Evolutionary conservation across 2,888 invertebrate species (phyloP).

Genomic region (Trichacis sp.): DNA sequence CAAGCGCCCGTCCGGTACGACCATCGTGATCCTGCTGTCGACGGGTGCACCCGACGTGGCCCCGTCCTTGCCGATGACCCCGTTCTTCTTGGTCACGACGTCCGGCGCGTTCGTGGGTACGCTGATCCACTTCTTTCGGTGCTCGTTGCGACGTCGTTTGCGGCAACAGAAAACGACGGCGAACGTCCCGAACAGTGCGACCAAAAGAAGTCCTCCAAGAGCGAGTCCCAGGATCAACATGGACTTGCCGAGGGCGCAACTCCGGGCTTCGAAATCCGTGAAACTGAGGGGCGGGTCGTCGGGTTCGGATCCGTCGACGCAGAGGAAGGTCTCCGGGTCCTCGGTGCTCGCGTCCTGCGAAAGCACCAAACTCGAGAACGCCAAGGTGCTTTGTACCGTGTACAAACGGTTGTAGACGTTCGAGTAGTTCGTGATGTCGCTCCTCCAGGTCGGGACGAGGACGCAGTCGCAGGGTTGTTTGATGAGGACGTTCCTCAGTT

Average conservation of each 20-base stretch:
- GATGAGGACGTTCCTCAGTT: constrained; percentile 74
- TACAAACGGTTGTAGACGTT: constrained; percentile 58
- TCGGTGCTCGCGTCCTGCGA: constrained; percentile 54
- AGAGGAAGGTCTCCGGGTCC: constrained; percentile 59
- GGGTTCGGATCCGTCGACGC: constrained; percentile 48
- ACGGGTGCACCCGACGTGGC: constrained; percentile 49
- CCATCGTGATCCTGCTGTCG: constrained; percentile 70
- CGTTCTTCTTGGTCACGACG: constrained; percentile 70
- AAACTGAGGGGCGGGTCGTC: constrained; percentile 50
- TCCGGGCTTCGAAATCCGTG: constrained; percentile 54
- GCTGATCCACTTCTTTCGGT: constrained; percentile 66
- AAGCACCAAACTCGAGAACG: constrained; percentile 33
- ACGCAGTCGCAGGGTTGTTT: constrained; percentile 74
- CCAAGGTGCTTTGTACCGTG: constrained; percentile 41
- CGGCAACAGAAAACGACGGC: constrained; percentile 61
- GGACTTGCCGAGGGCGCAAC: constrained; percentile 58
- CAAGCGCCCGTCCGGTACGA: constrained; percentile 84
- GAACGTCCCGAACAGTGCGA: constrained; percentile 45
- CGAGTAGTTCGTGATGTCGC: constrained; percentile 62
- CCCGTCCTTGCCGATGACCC: constrained; percentile 66
- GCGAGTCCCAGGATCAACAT: constrained; percentile 54
- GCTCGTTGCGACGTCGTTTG: constrained; percentile 62
- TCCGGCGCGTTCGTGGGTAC: constrained; percentile 64
- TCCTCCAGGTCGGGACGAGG: constrained; percentile 65
- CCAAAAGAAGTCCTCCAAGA: constrained; percentile 46